Evolutionary conservation across 1,140 invertebrate species (phyloP).

Genomic region (Amyelois transitella): DNA sequence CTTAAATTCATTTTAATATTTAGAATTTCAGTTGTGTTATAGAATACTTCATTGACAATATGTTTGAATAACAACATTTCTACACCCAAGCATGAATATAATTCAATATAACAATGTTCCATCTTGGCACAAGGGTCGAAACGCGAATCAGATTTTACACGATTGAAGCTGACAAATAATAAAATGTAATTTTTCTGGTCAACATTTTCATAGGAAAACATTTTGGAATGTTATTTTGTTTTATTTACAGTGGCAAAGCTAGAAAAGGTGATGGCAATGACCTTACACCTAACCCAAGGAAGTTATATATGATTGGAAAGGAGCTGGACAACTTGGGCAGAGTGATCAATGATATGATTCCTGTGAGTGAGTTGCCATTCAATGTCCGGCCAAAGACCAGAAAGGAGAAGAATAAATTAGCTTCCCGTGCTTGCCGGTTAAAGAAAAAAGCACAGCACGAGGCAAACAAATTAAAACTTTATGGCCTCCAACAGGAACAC

Average conservation of each 20-base stretch:
- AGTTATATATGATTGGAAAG: conserved; percentile 91
- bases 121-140: too few species aligned
- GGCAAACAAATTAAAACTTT: conserved; percentile 95
- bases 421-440: conserved; percentile 94
- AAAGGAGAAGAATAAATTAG: conserved; percentile 98
- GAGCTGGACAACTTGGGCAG: conserved; percentile 93
- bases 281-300: conserved; percentile 94
- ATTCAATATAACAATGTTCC: too few species aligned
- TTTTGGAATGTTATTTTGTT: not conserved
- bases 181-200: too few species aligned
- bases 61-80: too few species aligned
- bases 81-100: too few species aligned
- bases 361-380: conserved; percentile 93
- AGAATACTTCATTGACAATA: too few species aligned
- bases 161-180: too few species aligned
- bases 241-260: conserved; percentile 87
- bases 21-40: too few species aligned
- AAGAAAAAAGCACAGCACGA: conserved; percentile 97
- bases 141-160: too few species aligned
- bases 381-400: conserved; percentile 91
- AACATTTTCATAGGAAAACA: too few species aligned
- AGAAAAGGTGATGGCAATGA: conserved; percentile 98
- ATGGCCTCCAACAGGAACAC: conserved; percentile 94
- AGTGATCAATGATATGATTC: conserved; percentile 96
- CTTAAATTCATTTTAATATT: too few species aligned